Conservation (phyloP, 1,140 invertebrate genomes). For the Drosophila sproati region DNA sequence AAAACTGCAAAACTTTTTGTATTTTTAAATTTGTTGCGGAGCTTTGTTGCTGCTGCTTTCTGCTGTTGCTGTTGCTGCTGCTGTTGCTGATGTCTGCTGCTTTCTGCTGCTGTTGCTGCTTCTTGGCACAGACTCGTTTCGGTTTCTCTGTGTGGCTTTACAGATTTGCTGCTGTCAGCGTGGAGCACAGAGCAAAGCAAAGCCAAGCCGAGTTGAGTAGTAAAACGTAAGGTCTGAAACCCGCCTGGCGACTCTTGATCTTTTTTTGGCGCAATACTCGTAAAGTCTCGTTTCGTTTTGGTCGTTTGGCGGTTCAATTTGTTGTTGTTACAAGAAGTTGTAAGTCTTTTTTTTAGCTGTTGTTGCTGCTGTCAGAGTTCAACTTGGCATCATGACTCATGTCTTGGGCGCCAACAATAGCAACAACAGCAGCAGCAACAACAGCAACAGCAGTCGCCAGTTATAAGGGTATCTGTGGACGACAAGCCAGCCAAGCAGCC, state of each 20-base stretch:
- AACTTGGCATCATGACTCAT: constrained; percentile 11
- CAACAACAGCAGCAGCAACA: background rate
- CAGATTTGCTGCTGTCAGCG: constrained; percentile 16
- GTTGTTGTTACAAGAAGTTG: background rate
- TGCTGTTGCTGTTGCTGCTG: background rate
- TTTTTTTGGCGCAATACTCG: constrained; percentile 42
- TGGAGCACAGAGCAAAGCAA: background rate
- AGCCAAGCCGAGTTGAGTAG: background rate
- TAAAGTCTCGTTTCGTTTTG: constrained; percentile 16
- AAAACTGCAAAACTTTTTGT: constrained; percentile 28
- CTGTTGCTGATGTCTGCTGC: background rate
- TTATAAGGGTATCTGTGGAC: constrained; percentile 8
- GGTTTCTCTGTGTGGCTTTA: constrained; percentile 24
- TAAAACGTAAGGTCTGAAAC: constrained; percentile 14
- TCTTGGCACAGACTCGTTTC: background rate
- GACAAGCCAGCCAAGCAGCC: background rate
- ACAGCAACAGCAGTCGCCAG: background rate
- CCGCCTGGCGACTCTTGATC: constrained; percentile 28
- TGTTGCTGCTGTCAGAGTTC: constrained; percentile 32
- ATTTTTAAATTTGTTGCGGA: constrained; percentile 4
- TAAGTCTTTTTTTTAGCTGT: background rate
- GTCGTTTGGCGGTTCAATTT: constrained; percentile 21
- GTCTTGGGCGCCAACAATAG: constrained; percentile 3
- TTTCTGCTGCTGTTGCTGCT: background rate
- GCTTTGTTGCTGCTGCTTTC: constrained; percentile 5